Percentiles rank a stretch among this genome's conserved stretches.
Conservation (phyloP, 23 tunicate species). For the Botrylloides violaceus region DNA sequence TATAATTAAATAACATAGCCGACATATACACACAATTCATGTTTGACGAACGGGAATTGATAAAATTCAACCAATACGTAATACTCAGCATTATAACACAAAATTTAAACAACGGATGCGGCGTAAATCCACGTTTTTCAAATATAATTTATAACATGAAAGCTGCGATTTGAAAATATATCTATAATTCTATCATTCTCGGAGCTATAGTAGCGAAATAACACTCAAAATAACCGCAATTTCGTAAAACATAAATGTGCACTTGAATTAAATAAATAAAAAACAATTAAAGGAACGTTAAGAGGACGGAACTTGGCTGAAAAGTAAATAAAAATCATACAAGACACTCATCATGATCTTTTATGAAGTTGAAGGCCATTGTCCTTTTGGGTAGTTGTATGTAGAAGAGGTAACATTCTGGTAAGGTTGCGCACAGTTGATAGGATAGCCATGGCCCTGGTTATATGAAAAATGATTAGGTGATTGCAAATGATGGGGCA, state of each 20-base stretch:
- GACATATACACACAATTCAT: neutral
- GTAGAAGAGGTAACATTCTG: slow-evolving; percentile 12
- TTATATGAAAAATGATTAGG: slow-evolving; percentile 9
- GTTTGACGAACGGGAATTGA: neutral
- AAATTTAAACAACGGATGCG: neutral
- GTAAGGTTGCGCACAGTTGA: slow-evolving; percentile 7
- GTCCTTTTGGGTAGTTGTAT: slow-evolving; percentile 14
- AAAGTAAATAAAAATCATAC: neutral
- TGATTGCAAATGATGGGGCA: slow-evolving; percentile 1
- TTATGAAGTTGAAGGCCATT: slow-evolving; percentile 5
- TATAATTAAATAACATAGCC: neutral
- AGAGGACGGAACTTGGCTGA: neutral
- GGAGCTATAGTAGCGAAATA: neutral
- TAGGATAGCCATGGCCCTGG: neutral
- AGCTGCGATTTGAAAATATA: neutral
- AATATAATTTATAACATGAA: neutral
- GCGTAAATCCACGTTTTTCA: neutral
- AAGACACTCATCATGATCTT: neutral
- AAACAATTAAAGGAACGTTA: neutral
- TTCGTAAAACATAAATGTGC: neutral
- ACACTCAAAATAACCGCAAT: neutral
- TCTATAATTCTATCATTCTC: neutral
- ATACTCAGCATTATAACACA: neutral
- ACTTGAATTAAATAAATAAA: neutral
- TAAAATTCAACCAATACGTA: neutral